These are phyloP conservation scores for Aphrocallistes beatrix DNA, from an alignment of 37 sponge, comb jelly and placozoan genomes.

Conservation along the genomic window DNA sequence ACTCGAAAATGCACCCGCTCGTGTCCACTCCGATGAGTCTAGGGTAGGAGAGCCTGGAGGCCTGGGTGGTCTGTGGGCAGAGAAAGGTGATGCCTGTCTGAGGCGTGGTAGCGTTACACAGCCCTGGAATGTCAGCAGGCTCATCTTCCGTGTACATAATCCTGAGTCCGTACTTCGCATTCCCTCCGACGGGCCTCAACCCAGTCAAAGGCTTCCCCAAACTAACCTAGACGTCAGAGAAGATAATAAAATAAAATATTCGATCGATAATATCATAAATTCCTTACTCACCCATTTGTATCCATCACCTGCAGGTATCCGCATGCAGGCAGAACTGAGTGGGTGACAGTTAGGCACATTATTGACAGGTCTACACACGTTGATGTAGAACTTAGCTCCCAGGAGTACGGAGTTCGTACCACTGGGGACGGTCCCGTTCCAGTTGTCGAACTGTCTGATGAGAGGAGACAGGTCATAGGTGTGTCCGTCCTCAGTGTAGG, in stretches of 20 bases:
- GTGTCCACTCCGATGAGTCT: not conserved
- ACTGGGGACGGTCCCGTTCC: not conserved
- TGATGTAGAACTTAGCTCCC: not conserved
- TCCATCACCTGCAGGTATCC: not conserved
- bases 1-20: not conserved
- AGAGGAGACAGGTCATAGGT: not conserved
- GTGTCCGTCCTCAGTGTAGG: conserved; percentile 2
- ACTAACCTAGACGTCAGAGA: not conserved
- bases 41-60: not conserved
- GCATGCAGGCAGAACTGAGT: not conserved
- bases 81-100: not conserved
- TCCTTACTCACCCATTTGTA: not conserved
- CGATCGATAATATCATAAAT: not conserved
- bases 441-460: conserved; percentile 12
- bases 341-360: not conserved
- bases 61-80: not conserved
- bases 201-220: not conserved
- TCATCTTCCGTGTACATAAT: not conserved
- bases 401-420: not conserved
- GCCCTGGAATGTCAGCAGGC: not conserved
- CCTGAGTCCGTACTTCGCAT: not conserved
- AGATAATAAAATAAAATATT: not conserved
- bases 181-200: not conserved
- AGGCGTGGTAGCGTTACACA: not conserved
- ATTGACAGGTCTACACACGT: not conserved